Evolutionary conservation across 23 tunicate species (phyloP).

Genomic region (Halocynthia aurantium): DNA sequence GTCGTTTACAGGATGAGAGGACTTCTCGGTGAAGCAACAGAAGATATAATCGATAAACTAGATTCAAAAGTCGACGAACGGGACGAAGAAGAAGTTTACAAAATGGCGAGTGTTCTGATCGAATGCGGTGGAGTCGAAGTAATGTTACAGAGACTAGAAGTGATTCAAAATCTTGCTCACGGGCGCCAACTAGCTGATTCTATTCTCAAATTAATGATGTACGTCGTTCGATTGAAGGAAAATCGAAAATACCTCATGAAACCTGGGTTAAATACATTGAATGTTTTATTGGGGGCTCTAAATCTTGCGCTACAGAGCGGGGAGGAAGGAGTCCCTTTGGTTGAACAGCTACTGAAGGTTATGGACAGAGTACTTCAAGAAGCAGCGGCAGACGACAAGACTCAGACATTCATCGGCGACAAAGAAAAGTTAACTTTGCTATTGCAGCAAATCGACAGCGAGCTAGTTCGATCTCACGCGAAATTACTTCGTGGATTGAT

Average conservation of each 20-base stretch:
- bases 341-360: constrained; percentile 76
- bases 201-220: constrained; percentile 74
- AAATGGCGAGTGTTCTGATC: constrained; percentile 67
- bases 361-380: constrained; percentile 86
- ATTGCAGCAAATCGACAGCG: constrained; percentile 91
- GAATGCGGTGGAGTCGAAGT: constrained; percentile 88
- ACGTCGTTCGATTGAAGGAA: constrained; percentile 72
- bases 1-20: constrained; percentile 97
- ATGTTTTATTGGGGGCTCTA: constrained; percentile 69
- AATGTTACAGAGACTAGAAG: constrained; percentile 68
- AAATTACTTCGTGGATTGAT: constrained; percentile 71
- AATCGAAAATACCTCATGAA: constrained; percentile 79
- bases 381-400: constrained; percentile 61
- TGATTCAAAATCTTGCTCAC: constrained; percentile 70
- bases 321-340: constrained; percentile 82
- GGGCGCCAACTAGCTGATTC: constrained; percentile 87
- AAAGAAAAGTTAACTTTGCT: constrained; percentile 75
- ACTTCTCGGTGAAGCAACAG: constrained; percentile 95
- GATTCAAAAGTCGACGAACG: constrained; percentile 83
- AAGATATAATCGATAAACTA: constrained; percentile 79
- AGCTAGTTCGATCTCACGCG: constrained; percentile 80
- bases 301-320: constrained; percentile 82
- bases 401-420: constrained; percentile 60
- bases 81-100: constrained; percentile 92
- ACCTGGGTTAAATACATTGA: constrained; percentile 75